phyloP scores from a whole-genome alignment of 2,113 vertebrate genomes.

The Pseudopipra pipra region DNA sequence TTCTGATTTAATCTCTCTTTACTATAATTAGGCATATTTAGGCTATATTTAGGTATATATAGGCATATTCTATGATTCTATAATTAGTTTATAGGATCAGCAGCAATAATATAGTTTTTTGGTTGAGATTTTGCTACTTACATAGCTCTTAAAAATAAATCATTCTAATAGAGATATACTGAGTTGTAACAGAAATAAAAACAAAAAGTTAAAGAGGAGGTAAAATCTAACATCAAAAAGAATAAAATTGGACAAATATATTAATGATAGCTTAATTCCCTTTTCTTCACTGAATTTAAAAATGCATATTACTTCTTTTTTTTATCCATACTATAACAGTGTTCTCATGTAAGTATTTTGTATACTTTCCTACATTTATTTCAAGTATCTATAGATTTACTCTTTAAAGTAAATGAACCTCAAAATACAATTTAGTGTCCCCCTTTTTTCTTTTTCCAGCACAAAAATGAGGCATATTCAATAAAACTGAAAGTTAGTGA shows the following conservation, averaged over 20 bases:
- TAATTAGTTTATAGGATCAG: neutral
- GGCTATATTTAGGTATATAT: neutral
- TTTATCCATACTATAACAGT: neutral
- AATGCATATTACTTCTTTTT: neutral
- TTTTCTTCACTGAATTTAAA: neutral
- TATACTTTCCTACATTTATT: neutral
- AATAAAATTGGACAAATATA: neutral
- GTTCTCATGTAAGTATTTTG: neutral
- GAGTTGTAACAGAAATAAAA: neutral
- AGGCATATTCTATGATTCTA: neutral
- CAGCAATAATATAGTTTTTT: neutral
- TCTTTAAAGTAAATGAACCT: neutral
- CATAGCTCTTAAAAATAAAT: neutral
- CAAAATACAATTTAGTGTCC: neutral
- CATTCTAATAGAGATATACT: neutral
- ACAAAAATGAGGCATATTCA: neutral
- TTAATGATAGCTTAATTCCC: neutral
- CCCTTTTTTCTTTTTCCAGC: neutral
- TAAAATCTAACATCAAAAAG: neutral
- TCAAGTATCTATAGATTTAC: neutral
- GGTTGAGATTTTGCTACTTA: neutral
- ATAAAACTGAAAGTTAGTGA: neutral
- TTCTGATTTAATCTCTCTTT: neutral
- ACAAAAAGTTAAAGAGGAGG: neutral
- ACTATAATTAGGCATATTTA: neutral